Conservation (phyloP, 2,113 vertebrate species). For the Climacteris rufus region DNA sequence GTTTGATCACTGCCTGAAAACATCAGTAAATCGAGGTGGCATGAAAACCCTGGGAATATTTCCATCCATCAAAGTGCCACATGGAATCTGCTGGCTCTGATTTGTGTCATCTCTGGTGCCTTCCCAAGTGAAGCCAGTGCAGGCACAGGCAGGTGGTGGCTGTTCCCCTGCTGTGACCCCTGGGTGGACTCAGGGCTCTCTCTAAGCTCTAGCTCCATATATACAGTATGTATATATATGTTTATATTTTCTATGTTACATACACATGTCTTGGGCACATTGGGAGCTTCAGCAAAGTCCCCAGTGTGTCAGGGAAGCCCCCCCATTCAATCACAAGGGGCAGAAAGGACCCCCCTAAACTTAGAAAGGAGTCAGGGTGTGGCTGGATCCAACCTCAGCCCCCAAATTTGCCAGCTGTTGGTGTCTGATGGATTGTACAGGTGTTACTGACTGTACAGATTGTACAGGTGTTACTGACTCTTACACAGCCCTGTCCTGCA, state of each 20-base stretch:
- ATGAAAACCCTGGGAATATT: neutral
- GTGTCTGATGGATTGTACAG: neutral
- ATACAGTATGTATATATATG: neutral
- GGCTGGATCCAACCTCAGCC: neutral
- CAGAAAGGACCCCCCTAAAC: neutral
- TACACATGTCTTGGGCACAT: accelerated
- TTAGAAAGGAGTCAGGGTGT: neutral
- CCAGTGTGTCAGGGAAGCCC: neutral
- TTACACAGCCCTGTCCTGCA: neutral
- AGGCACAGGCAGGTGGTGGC: neutral
- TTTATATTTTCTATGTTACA: neutral
- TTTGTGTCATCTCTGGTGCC: neutral
- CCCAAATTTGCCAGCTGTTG: neutral
- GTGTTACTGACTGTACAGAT: neutral
- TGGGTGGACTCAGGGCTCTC: accelerated
- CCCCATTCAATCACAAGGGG: accelerated
- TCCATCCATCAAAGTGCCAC: neutral
- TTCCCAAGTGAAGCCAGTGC: neutral
- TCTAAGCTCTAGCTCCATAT: accelerated
- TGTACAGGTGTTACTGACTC: neutral
- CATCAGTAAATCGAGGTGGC: neutral
- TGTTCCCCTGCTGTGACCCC: neutral
- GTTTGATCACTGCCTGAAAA: neutral
- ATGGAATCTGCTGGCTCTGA: neutral
- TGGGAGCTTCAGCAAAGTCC: neutral